A percentile compares a stretch with the other conserved stretches of the same genome.
Conservation (phyloP, 2,797 vertebrate genomes). For the Prionace glauca region DNA sequence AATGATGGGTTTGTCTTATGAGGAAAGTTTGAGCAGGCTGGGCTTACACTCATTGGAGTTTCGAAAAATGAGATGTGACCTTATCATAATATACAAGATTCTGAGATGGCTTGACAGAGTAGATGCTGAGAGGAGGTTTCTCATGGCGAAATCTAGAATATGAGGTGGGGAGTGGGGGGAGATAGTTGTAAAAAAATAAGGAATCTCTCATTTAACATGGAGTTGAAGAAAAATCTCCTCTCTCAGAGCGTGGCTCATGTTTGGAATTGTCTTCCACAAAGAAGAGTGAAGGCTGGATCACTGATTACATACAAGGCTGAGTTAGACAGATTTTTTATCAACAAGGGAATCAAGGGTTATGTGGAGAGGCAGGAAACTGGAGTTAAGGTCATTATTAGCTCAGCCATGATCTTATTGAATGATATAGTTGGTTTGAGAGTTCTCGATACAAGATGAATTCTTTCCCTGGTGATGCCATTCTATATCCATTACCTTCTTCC, state of each 20-base stretch:
- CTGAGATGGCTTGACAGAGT: no score
- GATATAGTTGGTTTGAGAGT: background rate
- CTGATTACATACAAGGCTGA: background rate
- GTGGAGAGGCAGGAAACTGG: background rate
- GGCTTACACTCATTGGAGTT: background rate
- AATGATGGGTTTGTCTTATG: background rate
- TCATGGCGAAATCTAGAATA: no score
- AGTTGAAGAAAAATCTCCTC: background rate
- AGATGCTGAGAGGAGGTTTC: no score
- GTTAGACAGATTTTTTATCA: background rate
- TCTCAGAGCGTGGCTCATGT: background rate
- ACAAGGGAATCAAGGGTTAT: background rate
- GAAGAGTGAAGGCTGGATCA: background rate
- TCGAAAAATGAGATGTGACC: background rate
- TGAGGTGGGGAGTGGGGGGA: no score
- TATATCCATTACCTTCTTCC: background rate
- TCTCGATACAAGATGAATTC: background rate
- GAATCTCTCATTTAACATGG: background rate
- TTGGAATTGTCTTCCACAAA: background rate
- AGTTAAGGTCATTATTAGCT: background rate
- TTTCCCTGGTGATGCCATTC: background rate
- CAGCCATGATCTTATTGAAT: background rate
- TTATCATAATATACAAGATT: no score
- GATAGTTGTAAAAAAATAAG: background rate
- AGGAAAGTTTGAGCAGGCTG: background rate